A percentile compares a stretch with the other conserved stretches of the same genome.
Evolutionary conservation across 2,113 vertebrate genomes (phyloP).

Genomic region (Chrysemys picta): DNA sequence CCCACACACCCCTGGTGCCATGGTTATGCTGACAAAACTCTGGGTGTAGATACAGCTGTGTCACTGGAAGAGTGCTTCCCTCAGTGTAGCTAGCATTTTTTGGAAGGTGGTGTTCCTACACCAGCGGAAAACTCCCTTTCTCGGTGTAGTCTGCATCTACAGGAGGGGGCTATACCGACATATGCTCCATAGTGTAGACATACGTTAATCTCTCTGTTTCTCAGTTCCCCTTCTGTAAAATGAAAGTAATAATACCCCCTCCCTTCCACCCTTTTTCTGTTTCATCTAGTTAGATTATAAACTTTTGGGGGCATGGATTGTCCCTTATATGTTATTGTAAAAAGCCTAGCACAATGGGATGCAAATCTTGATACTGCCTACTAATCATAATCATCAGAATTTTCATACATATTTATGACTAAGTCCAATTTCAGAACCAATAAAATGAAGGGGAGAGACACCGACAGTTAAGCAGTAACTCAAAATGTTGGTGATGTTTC

Average conservation of each 20-base stretch:
- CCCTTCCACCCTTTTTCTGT: background rate
- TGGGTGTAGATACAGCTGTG: background rate
- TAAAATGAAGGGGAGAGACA: background rate
- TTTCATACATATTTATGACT: rapidly evolving
- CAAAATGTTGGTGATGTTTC: rapidly evolving
- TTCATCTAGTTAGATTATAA: background rate
- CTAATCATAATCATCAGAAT: background rate
- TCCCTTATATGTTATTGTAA: background rate
- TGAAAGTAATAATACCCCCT: background rate
- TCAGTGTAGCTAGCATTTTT: background rate
- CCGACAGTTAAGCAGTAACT: background rate
- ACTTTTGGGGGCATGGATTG: background rate
- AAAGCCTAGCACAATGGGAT: background rate
- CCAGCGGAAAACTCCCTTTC: background rate
- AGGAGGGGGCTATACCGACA: background rate
- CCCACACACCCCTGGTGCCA: background rate
- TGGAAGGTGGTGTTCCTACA: background rate
- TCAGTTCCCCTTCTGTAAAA: background rate
- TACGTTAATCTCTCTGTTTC: background rate
- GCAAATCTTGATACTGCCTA: background rate
- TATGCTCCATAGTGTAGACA: background rate
- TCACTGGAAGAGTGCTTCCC: background rate
- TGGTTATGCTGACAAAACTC: background rate
- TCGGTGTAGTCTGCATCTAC: background rate
- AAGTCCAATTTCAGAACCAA: background rate